These are phyloP conservation scores for Drosophila histrio DNA, from an alignment of 2,888 invertebrate species.

Conservation along the genomic window DNA sequence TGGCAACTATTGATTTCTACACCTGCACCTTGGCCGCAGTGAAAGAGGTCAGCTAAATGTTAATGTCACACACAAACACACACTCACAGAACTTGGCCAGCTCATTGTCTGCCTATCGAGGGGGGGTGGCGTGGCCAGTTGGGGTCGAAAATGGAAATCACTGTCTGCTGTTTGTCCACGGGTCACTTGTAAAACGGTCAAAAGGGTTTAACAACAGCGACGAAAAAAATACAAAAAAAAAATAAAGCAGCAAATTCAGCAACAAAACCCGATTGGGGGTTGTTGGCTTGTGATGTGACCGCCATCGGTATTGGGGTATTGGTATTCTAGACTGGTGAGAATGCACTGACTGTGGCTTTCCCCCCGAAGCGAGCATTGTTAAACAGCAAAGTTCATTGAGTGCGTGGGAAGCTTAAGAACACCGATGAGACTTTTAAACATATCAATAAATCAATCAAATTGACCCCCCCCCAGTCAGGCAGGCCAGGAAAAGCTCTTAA, in stretches of 20 bases:
- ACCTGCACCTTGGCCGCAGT: conserved; percentile 78
- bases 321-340: conserved; percentile 72
- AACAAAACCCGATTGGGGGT: conserved; percentile 11
- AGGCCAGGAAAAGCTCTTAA: conserved; percentile 46
- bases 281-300: background rate
- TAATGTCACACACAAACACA: conserved; percentile 71
- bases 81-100: conserved; percentile 22
- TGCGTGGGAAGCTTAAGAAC: conserved; percentile 72
- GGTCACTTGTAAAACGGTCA: conserved; percentile 75
- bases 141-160: conserved; percentile 60
- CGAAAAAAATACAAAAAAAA: conserved; percentile 23
- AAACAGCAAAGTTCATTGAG: conserved; percentile 69
- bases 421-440: conserved; percentile 30
- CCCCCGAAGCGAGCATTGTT: conserved; percentile 32
- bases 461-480: conserved; percentile 5
- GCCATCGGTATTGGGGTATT: conserved; percentile 18
- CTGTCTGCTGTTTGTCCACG: conserved; percentile 64
- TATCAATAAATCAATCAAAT: conserved; percentile 67
- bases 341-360: conserved; percentile 27
- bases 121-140: conserved; percentile 14
- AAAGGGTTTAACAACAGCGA: conserved; percentile 59
- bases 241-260: conserved; percentile 27
- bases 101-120: conserved; percentile 52
- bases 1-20: conserved; percentile 66
- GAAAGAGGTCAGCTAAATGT: conserved; percentile 81